Conservation (phyloP, 2,113 vertebrate genomes). For the Aix galericulata region DNA sequence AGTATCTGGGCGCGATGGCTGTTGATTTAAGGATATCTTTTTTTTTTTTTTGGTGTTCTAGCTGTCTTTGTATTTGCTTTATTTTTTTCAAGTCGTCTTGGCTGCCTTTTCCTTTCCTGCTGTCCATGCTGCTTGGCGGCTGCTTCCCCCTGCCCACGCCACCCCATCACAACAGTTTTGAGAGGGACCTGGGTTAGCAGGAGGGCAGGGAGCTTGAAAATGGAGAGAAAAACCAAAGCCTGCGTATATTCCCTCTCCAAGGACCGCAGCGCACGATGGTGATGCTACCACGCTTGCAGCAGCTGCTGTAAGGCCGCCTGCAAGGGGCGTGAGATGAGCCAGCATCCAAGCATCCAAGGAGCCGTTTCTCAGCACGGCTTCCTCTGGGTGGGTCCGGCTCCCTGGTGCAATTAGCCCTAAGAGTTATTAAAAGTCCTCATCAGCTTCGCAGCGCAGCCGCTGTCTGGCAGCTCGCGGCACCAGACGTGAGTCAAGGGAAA, state of each 20-base stretch:
- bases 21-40: conserved; percentile 19
- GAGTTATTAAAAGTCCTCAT: fast-evolving
- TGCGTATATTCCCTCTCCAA: background rate
- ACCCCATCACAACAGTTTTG: fast-evolving
- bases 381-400: background rate
- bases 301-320: background rate
- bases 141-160: background rate
- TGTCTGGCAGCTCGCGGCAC: background rate
- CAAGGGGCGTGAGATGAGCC: background rate
- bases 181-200: background rate
- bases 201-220: background rate
- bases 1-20: background rate
- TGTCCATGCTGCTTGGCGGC: background rate
- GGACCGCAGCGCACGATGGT: fast-evolving
- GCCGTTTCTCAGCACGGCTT: background rate
- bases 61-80: background rate
- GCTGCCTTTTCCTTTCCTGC: conserved; percentile 1
- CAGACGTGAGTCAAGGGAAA: conserved; percentile 32
- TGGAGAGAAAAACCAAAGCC: background rate
- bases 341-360: background rate
- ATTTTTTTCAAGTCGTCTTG: background rate
- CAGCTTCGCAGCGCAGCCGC: fast-evolving
- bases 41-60: background rate
- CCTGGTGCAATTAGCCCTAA: background rate
- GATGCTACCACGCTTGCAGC: background rate